These are phyloP conservation scores for Cheilosia soror DNA, from an alignment of 2,888 invertebrate species.

Conservation along the genomic window DNA sequence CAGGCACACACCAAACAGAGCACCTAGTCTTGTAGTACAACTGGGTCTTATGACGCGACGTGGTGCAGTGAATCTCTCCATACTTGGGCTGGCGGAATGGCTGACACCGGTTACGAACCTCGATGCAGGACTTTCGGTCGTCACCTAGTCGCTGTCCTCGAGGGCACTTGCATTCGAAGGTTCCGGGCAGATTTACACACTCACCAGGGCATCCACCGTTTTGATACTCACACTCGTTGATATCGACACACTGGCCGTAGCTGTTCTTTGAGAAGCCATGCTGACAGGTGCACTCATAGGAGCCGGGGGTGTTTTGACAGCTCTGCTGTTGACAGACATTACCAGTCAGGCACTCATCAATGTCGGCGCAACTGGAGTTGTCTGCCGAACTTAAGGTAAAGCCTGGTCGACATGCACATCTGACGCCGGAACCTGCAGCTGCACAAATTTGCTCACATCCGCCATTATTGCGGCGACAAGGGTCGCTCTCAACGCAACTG, in stretches of 20 bases:
- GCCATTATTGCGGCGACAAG: conserved; percentile 83
- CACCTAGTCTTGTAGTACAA: conserved; percentile 82
- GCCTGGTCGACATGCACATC: conserved; percentile 84
- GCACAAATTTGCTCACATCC: conserved; percentile 84
- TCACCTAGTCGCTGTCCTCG: conserved; percentile 81
- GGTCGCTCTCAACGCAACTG: conserved; percentile 83
- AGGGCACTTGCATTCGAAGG: conserved; percentile 85
- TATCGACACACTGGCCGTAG: conserved; percentile 84
- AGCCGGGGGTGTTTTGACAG: conserved; percentile 84
- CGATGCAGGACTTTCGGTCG: conserved; percentile 78
- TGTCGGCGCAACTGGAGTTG: conserved; percentile 82
- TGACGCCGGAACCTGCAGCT: conserved; percentile 67
- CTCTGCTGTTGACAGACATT: conserved; percentile 85
- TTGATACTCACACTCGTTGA: conserved; percentile 85
- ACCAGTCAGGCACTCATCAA: conserved; percentile 85
- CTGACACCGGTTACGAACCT: conserved; percentile 80
- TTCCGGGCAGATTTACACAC: conserved; percentile 84
- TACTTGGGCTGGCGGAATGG: conserved; percentile 80
- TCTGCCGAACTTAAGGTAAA: conserved; percentile 80
- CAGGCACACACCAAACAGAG: conserved; percentile 82
- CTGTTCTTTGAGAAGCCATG: conserved; percentile 84
- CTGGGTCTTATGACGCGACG: conserved; percentile 82
- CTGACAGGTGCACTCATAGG: conserved; percentile 86
- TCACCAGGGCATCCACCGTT: conserved; percentile 82
- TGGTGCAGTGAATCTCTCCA: conserved; percentile 81